These are phyloP conservation scores for Cariama cristata DNA, from an alignment of 2,113 vertebrate genomes.

Conservation along the genomic window DNA sequence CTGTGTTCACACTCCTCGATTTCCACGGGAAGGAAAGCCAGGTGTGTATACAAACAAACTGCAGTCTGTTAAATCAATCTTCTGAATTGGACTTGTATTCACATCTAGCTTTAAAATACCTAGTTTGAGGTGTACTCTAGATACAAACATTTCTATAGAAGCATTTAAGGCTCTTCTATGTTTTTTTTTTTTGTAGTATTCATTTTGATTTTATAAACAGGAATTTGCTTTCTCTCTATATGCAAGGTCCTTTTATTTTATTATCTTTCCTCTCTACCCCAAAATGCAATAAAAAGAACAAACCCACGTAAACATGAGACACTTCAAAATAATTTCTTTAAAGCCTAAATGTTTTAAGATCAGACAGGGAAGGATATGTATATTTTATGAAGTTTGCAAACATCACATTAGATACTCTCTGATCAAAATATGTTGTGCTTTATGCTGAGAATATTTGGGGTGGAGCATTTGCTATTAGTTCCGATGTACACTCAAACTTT, in stretches of 20 bases:
- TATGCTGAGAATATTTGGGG: neutral
- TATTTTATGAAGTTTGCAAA: constrained; percentile 51
- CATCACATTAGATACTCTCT: constrained; percentile 25
- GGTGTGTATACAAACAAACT: neutral
- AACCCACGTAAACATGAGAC: neutral
- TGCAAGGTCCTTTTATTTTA: neutral
- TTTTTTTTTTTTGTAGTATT: neutral
- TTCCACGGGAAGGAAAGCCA: neutral
- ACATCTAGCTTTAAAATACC: neutral
- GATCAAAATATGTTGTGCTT: constrained; percentile 29
- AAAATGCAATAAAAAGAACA: neutral
- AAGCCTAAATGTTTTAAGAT: constrained; percentile 19
- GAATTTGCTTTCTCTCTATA: neutral
- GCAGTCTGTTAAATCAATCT: neutral
- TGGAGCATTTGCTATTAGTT: neutral
- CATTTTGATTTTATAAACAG: neutral
- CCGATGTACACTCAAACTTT: neutral
- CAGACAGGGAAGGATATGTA: neutral
- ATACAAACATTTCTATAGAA: neutral
- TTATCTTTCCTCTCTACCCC: neutral
- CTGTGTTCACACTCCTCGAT: fast-evolving
- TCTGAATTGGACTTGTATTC: neutral
- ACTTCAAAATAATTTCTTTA: neutral
- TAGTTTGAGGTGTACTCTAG: neutral
- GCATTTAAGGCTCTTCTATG: neutral